Percentiles rank a stretch among this genome's conserved stretches.
These are phyloP conservation scores for Menidia menidia DNA, from an alignment of 2,797 vertebrate species.

Conservation along the genomic window DNA sequence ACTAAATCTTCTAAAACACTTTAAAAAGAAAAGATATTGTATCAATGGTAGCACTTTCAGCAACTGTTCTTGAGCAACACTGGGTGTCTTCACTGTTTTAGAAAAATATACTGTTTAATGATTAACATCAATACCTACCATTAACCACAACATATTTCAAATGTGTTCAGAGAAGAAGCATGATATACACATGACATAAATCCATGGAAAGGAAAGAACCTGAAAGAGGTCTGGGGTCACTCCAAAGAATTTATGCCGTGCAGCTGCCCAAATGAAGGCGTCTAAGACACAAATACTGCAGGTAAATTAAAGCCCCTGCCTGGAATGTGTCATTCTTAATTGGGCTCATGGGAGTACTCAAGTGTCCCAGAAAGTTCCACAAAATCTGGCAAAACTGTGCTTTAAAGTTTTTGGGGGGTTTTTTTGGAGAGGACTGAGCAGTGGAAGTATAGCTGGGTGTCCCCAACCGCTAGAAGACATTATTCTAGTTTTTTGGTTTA, in stretches of 20 bases:
- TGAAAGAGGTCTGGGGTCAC: constrained; percentile 44
- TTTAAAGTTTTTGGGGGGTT: neutral
- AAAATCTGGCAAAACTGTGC: constrained; percentile 6
- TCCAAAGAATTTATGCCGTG: constrained; percentile 51
- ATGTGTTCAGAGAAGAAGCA: constrained; percentile 34
- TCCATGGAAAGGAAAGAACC: constrained; percentile 49
- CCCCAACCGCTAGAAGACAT: constrained; percentile 33
- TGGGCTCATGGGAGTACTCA: constrained; percentile 27
- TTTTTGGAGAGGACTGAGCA: constrained; percentile 3
- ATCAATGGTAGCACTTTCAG: constrained; percentile 3
- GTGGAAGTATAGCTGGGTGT: constrained; percentile 21
- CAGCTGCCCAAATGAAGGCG: constrained; percentile 58
- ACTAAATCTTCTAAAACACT: constrained; percentile 55
- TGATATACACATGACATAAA: constrained; percentile 47
- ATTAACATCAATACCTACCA: constrained; percentile 22
- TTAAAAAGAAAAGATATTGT: constrained; percentile 61
- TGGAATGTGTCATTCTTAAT: constrained; percentile 51
- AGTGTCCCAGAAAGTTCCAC: constrained; percentile 18
- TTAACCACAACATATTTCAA: constrained; percentile 22
- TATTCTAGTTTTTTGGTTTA: constrained; percentile 2
- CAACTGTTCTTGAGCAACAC: constrained; percentile 12
- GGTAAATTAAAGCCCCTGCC: constrained; percentile 41
- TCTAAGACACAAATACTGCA: constrained; percentile 19
- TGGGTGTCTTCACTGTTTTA: constrained; percentile 6
- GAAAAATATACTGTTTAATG: constrained; percentile 4